Percentiles rank a stretch among this genome's conserved stretches.
phyloP scores from a whole-genome alignment of 2,113 vertebrate genomes.

The Oncorhynchus mykiss region DNA sequence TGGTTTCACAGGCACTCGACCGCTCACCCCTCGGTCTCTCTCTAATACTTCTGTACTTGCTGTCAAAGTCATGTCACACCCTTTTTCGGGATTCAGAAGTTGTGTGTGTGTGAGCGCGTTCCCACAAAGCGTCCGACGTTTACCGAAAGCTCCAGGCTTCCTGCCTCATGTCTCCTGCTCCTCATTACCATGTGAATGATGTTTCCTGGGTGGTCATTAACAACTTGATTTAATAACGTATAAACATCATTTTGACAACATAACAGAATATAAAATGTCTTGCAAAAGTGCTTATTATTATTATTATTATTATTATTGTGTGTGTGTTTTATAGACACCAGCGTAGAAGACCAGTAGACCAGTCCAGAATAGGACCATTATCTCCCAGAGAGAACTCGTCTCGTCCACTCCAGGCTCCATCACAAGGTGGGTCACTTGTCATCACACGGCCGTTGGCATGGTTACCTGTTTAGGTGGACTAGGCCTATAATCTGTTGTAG shows the following conservation, averaged over 20 bases:
- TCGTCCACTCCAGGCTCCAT: conserved; percentile 56
- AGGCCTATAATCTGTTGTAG: conserved; percentile 42
- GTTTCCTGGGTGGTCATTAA: conserved; percentile 60
- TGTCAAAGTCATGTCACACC: neutral
- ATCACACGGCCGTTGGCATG: conserved; percentile 67
- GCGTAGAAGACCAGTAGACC: conserved; percentile 25
- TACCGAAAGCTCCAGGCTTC: neutral
- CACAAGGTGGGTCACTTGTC: conserved; percentile 65
- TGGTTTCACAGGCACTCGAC: neutral
- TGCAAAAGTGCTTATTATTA: conserved; percentile 23
- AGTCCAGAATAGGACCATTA: conserved; percentile 41
- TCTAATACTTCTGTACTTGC: neutral
- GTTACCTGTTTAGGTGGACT: conserved; percentile 56
- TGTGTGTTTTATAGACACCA: conserved; percentile 40
- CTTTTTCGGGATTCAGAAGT: neutral
- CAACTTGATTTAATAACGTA: conserved; percentile 65
- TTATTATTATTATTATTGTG: neutral
- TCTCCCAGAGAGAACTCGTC: conserved; percentile 44
- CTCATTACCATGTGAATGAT: conserved; percentile 57
- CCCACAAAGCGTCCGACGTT: neutral
- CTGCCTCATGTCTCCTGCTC: conserved; percentile 35
- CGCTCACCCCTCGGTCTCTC: neutral
- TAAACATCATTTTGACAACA: conserved; percentile 26
- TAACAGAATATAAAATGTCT: conserved; percentile 38
- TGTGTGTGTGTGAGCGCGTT: conserved; percentile 8